phyloP scores from a whole-genome alignment of 2,797 vertebrate species.

The Adrianichthys oophorus region DNA sequence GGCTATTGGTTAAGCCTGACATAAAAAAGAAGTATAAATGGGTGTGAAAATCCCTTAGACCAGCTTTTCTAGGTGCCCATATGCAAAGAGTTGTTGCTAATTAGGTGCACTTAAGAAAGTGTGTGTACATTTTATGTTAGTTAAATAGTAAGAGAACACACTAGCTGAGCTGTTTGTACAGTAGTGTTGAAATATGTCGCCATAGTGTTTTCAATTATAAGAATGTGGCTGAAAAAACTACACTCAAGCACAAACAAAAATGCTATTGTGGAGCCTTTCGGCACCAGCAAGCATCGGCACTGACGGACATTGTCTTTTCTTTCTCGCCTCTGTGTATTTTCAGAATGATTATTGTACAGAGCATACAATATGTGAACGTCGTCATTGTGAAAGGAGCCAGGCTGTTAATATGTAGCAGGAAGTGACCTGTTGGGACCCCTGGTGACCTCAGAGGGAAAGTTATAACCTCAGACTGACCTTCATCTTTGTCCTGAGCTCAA shows the following conservation, averaged over 20 bases:
- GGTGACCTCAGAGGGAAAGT: constrained; percentile 74
- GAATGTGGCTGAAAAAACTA: constrained; percentile 52
- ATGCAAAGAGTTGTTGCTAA: too few species aligned
- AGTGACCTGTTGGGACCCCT: constrained; percentile 71
- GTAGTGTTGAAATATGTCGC: constrained; percentile 27
- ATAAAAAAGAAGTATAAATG: too few species aligned
- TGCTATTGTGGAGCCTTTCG: constrained; percentile 72
- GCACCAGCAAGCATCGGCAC: constrained; percentile 63
- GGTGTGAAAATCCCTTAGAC: too few species aligned
- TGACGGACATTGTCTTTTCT: constrained; percentile 80
- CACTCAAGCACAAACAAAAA: constrained; percentile 59
- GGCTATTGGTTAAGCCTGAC: too few species aligned
- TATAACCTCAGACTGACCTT: constrained; percentile 67
- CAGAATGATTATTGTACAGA: constrained; percentile 80
- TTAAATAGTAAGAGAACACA: constrained; percentile 20
- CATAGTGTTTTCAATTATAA: constrained; percentile 30
- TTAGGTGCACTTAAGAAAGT: background rate
- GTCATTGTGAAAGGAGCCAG: constrained; percentile 64
- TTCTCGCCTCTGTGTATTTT: constrained; percentile 72
- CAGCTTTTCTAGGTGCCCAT: too few species aligned
- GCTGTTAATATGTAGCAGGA: constrained; percentile 73
- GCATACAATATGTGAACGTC: constrained; percentile 75
- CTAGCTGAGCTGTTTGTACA: constrained; percentile 40
- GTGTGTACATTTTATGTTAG: constrained; percentile 9
- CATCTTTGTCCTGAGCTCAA: constrained; percentile 51